Evolutionary conservation across 2,113 vertebrate species (phyloP), one percentile per base, ranked within the genome.

Genomic region (Poeciliopsis prolifica): DNA sequence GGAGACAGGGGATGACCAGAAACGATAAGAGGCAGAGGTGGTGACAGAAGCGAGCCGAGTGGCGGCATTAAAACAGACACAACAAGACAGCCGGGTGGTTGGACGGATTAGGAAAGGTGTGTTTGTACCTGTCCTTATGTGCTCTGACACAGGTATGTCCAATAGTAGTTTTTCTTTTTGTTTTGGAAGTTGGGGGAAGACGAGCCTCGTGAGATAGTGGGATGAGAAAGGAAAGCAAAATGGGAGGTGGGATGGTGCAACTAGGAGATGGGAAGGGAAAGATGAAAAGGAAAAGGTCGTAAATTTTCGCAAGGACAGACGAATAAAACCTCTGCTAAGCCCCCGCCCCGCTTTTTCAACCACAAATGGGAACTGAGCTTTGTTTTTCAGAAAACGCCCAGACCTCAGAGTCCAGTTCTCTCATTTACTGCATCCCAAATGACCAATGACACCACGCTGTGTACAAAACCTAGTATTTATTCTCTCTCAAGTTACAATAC

Each of bases 261-360:
- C 28, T 13, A 58, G 71, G 70, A 87, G 85, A 88, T 85, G 89
- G 86, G 77, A 87, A 88, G 66, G 74, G 64, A 79, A 65, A 90
- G 88, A 90, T 93, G 88, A 93, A 92, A 92, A 88, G 81, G 86
- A 80, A 78, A 91, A 86, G 88, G 88, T 92, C 91, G 79, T 94
- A 94, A 93, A 94, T 94, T 94, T 94, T 86, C 87, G 81, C 88
- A 89, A 65, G 79, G 93, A 94, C 91, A 93, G 91, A 92, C 86
- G 86, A 93, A 94, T 94, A 93, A 94, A 92, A 92, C 91, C 89
- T 87, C 84, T 88, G 82, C 84, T 82, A 48, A 80, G 80, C 88
- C 86, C 72, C 81, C 85, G 85, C 48, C 75, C 79, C 82, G 44
- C 75, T 30, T 80, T 87, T 91, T 86, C 77, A 82, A 79, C 78